These are phyloP conservation scores for Unio pictorum DNA, from an alignment of 2,888 invertebrate species.

Conservation along the genomic window DNA sequence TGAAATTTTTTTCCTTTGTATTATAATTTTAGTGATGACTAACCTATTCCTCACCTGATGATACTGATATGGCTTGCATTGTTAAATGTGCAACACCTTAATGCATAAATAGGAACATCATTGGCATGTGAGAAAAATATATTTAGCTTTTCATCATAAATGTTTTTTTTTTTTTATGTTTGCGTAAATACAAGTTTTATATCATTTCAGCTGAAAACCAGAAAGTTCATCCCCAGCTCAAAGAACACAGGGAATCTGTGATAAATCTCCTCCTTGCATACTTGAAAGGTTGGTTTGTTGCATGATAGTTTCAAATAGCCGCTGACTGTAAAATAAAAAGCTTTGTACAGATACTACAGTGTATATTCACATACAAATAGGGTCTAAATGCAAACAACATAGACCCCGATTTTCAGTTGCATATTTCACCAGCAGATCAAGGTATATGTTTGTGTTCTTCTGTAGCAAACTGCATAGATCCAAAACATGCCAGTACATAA, in stretches of 20 bases:
- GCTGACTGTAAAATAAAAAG: too few relatives aligned
- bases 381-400: too few relatives aligned
- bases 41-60: too few relatives aligned
- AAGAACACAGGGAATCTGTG: conserved; percentile 85
- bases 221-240: conserved; percentile 75
- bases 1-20: too few relatives aligned
- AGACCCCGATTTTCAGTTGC: too few relatives aligned
- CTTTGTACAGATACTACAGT: too few relatives aligned
- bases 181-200: neutral
- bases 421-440: too few relatives aligned
- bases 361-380: too few relatives aligned
- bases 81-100: neutral
- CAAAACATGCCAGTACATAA: too few relatives aligned
- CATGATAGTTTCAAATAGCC: neutral
- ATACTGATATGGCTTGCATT: neutral
- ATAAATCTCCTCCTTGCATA: conserved; percentile 84
- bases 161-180: neutral
- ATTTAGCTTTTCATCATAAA: neutral
- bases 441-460: too few relatives aligned
- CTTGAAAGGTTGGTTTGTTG: conserved; percentile 76
- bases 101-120: neutral
- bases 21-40: too few relatives aligned
- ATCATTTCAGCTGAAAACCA: conserved; percentile 55
- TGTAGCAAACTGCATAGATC: too few relatives aligned
- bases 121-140: neutral